phyloP scores from a whole-genome alignment of 2,797 vertebrate species.

The Podarcis siculus region DNA sequence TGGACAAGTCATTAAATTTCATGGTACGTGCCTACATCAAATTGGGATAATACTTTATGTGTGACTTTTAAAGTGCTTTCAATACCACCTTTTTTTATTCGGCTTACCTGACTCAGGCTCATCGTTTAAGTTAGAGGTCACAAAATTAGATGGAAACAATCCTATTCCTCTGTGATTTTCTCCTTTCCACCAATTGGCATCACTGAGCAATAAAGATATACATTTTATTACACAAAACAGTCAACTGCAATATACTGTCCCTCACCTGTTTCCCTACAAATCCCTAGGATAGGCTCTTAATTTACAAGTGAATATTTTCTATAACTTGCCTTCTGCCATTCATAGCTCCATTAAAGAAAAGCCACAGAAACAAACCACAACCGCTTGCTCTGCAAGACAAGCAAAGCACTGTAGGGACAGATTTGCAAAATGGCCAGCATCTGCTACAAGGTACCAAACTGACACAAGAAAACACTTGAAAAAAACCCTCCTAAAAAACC shows the following conservation, averaged over 20 bases:
- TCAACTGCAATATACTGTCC: background rate
- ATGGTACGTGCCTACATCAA: background rate
- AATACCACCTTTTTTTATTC: background rate
- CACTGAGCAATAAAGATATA: conserved; percentile 76
- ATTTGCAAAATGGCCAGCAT: background rate
- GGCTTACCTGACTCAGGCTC: conserved; percentile 90
- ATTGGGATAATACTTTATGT: background rate
- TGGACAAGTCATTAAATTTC: conserved; percentile 3
- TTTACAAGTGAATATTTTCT: background rate
- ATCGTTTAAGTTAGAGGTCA: conserved; percentile 88
- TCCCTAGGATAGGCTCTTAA: background rate
- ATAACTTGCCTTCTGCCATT: background rate
- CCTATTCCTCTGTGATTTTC: conserved; percentile 96
- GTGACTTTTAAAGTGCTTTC: background rate
- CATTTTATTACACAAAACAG: background rate
- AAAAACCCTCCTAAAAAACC: background rate
- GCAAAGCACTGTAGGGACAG: background rate
- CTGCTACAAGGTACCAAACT: background rate
- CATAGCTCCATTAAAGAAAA: background rate
- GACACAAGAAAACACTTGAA: no score
- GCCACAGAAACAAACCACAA: background rate
- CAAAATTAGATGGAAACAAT: conserved; percentile 97
- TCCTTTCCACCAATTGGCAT: conserved; percentile 99
- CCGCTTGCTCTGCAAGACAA: background rate
- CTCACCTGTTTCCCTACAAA: background rate